Evolutionary conservation across 2,113 vertebrate genomes (phyloP), one percentile per base, ranked within the genome.

Genomic region (Trematocara variabile): DNA sequence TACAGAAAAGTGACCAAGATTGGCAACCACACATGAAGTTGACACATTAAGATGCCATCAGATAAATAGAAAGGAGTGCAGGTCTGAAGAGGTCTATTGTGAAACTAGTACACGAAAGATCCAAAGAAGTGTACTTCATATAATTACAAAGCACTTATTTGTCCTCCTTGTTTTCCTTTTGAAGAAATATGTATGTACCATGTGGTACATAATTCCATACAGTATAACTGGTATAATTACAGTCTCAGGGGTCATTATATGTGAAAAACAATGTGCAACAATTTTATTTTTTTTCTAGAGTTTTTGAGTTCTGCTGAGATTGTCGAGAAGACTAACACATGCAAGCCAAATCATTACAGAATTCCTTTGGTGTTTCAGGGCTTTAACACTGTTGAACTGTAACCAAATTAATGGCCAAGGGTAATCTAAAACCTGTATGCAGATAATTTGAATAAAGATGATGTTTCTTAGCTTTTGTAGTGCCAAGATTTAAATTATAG

Each of bases 51-150:
- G 55, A 58, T 58, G 25, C 13, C 55, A 58, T 58, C 13, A 58
- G 25, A 30, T 58, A 30, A 58, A 30, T 30, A 58, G 25, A 58
- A 30, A 58, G 14, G 55, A 58, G 55, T 30, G 25, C 25, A 30
- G 25, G 25, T 30, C 25, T 30, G 25, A 58, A 58, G 7, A 58
- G 13, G 25, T 8, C 7, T 58, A 50, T 50, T n/a, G 48, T 18
- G 16, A 50, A n/a, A 50, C 16, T n/a, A 50, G 48, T 50, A 50
- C 16, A 50, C 8, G 1, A n/a, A 50, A 50, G 16, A 50, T 8
- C 16, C 16, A 50, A 18, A 8, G 16, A n/a, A 8, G 48, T 50
- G 48, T 50, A 30, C 3, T 30, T 0, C 0, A 58, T 30, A 30
- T 30, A 58, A 16, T 30, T 58, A 58, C 25, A 58, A 58, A 58